Percentiles rank a stretch among this genome's conserved stretches.
Evolutionary conservation across 1,140 invertebrate species (phyloP).

Genomic region (Periplaneta americana): DNA sequence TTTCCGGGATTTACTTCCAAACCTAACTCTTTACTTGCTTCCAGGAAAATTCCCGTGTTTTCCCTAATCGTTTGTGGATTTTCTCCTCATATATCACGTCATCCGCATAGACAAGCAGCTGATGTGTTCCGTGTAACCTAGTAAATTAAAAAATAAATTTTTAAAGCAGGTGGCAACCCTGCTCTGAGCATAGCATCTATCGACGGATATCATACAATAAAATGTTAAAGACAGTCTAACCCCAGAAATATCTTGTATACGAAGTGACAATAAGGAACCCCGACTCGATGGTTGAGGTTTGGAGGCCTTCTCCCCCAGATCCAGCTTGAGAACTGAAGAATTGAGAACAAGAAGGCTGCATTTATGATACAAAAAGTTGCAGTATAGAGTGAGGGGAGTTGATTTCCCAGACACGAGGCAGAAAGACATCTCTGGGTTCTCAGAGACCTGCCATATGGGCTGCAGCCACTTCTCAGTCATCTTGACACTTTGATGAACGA

Average conservation of each 20-base stretch:
- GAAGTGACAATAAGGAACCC: background rate
- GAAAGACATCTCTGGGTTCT: background rate
- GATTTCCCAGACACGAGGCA: background rate
- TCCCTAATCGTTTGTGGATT: no score
- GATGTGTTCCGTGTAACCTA: no score
- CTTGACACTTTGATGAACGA: conserved; percentile 7
- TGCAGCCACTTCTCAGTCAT: conserved; percentile 1
- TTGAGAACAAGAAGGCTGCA: background rate
- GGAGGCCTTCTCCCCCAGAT: background rate
- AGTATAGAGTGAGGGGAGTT: background rate
- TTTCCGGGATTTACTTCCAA: no score
- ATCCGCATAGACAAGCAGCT: no score
- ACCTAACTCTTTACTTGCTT: no score
- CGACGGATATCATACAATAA: background rate
- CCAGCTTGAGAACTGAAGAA: background rate
- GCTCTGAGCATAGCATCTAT: no score
- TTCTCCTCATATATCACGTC: no score
- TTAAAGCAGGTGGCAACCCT: no score
- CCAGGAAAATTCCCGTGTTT: no score
- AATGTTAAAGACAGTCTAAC: background rate
- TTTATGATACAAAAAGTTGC: background rate
- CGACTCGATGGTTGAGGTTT: background rate
- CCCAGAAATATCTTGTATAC: background rate
- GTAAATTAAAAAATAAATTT: no score
- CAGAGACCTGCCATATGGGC: background rate